Conservation (phyloP, 2,888 invertebrate genomes). For the Archips xylosteana region DNA sequence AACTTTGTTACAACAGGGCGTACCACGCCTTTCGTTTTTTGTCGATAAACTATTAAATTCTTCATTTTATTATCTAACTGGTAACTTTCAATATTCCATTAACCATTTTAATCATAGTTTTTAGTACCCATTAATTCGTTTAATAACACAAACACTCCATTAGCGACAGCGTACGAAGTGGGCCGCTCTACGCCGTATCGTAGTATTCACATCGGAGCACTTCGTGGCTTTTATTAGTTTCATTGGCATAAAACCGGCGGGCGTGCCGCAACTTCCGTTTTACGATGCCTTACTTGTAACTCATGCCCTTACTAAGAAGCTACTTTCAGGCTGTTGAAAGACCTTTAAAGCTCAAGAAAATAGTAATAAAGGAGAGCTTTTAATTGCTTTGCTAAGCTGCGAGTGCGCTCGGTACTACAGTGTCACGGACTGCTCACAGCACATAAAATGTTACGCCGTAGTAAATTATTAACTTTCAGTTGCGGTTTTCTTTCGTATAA, state of each 20-base stretch:
- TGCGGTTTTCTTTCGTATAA: background rate
- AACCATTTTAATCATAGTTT: background rate
- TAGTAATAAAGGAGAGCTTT: conserved; percentile 8
- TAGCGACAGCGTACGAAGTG: conserved; percentile 14
- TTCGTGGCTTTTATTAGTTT: conserved; percentile 43
- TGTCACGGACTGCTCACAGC: background rate
- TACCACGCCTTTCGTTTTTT: no score
- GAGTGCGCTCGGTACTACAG: background rate
- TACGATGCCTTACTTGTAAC: conserved; percentile 32
- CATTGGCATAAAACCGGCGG: conserved; percentile 41
- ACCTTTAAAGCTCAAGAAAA: conserved; percentile 5
- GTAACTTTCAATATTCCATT: background rate
- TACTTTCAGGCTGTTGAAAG: background rate
- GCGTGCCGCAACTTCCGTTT: conserved; percentile 34
- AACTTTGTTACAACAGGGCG: no score
- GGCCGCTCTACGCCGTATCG: conserved; percentile 11
- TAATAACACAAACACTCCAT: conserved; percentile 11
- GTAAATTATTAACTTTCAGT: background rate
- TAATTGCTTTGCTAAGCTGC: conserved; percentile 13
- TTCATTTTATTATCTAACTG: no score
- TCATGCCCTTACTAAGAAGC: conserved; percentile 19
- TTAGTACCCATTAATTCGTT: conserved; percentile 1
- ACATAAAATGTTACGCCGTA: background rate
- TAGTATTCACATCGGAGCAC: conserved; percentile 21
- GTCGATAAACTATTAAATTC: no score